Conservation (phyloP, 1,140 invertebrate genomes). For the Dysdera silvatica region DNA sequence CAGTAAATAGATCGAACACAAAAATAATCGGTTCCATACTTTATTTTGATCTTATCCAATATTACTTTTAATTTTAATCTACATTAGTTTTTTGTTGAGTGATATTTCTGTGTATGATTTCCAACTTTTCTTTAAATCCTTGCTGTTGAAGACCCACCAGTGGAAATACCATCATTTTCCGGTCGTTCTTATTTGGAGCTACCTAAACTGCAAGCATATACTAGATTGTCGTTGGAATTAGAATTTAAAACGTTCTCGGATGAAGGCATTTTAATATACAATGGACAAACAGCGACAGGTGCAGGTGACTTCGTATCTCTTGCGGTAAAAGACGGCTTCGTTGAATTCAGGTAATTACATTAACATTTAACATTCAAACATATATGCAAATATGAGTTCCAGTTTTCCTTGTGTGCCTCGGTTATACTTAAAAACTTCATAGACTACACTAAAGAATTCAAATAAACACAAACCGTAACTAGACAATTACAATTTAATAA, state of each 20-base stretch:
- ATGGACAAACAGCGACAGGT: constrained; percentile 75
- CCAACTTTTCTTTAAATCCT: neutral
- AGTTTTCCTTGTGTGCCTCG: too few relatives aligned
- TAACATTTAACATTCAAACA: neutral
- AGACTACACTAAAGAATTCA: too few relatives aligned
- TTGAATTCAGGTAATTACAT: constrained; percentile 43
- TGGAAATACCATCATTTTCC: constrained; percentile 45
- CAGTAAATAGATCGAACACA: too few relatives aligned
- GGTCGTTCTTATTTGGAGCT: constrained; percentile 46
- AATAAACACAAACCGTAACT: too few relatives aligned
- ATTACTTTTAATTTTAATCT: too few relatives aligned
- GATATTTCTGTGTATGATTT: too few relatives aligned
- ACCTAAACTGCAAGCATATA: constrained; percentile 65
- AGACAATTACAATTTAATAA: too few relatives aligned
- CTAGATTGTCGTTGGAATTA: constrained; percentile 77
- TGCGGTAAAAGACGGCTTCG: constrained; percentile 52
- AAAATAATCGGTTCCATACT: too few relatives aligned
- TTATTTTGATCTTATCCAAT: too few relatives aligned
- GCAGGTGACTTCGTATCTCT: constrained; percentile 82
- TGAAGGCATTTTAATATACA: constrained; percentile 79
- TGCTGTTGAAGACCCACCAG: constrained; percentile 11
- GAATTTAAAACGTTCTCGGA: constrained; percentile 76
- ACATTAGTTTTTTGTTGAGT: too few relatives aligned
- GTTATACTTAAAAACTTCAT: too few relatives aligned
- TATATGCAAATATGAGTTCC: neutral